These are phyloP conservation scores for Drosophila kohkoa DNA, from an alignment of 1,140 invertebrate genomes.

Conservation along the genomic window DNA sequence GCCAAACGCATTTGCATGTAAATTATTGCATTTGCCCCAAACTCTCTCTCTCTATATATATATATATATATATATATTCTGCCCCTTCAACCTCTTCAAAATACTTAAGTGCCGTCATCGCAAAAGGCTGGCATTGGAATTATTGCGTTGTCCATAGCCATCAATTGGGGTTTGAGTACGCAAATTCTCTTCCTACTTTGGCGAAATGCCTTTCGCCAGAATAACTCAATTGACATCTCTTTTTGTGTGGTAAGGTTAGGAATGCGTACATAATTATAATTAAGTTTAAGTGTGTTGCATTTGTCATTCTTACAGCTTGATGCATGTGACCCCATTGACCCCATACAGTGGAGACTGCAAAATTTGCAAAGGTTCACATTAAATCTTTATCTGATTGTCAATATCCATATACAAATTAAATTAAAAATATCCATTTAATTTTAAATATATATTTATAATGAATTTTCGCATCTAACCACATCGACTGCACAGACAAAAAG, in stretches of 20 bases:
- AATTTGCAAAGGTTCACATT: too few relatives aligned
- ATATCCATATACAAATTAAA: too few relatives aligned
- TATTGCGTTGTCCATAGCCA: conserved; percentile 55
- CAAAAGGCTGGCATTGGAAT: conserved; percentile 54
- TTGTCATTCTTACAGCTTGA: too few relatives aligned
- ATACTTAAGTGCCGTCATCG: conserved; percentile 33
- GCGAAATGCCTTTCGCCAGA: neutral
- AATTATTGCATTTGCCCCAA: conserved; percentile 69
- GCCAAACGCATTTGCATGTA: conserved; percentile 77
- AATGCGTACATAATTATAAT: neutral
- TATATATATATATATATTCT: too few relatives aligned
- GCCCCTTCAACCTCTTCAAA: conserved; percentile 18
- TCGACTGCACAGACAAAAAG: too few relatives aligned
- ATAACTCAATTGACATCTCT: neutral
- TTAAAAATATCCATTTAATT: too few relatives aligned
- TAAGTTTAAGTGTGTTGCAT: neutral
- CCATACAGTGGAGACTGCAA: too few relatives aligned
- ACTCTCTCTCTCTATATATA: neutral
- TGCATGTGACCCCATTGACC: too few relatives aligned
- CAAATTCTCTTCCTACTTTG: neutral
- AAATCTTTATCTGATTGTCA: too few relatives aligned
- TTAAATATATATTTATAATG: too few relatives aligned
- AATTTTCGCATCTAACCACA: too few relatives aligned
- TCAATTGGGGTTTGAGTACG: conserved; percentile 13
- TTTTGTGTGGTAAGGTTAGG: neutral